Percentiles rank a stretch among this genome's conserved stretches.
These are phyloP conservation scores for Synanthedon andrenaeformis DNA, from an alignment of 2,888 invertebrate genomes.

Conservation along the genomic window DNA sequence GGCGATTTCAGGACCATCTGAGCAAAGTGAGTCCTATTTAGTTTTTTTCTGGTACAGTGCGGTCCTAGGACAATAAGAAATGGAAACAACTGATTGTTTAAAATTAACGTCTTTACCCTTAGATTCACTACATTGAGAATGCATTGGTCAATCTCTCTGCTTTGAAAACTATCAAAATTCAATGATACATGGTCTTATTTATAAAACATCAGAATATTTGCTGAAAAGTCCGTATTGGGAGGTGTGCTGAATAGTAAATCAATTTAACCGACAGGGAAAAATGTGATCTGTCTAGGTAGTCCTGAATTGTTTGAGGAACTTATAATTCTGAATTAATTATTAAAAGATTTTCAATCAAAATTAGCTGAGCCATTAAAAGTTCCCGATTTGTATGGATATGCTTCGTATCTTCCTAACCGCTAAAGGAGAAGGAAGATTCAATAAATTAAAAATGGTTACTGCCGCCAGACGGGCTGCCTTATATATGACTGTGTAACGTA, in stretches of 20 bases:
- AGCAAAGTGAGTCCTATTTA: conserved; percentile 63
- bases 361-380: conserved; percentile 5
- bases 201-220: conserved; percentile 3
- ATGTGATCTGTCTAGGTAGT: conserved; percentile 8
- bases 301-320: conserved; percentile 8
- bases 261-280: conserved; percentile 8
- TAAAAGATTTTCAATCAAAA: conserved; percentile 7
- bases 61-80: too few relatives aligned
- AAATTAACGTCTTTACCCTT: conserved; percentile 6
- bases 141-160: conserved; percentile 5
- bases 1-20: conserved; percentile 77
- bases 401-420: neutral
- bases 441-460: too few relatives aligned
- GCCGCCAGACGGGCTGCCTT: too few relatives aligned
- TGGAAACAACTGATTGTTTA: neutral
- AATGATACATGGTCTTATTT: conserved; percentile 7
- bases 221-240: too few relatives aligned
- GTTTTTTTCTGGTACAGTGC: neutral
- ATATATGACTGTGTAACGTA: too few relatives aligned
- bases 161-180: conserved; percentile 5
- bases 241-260: conserved; percentile 4
- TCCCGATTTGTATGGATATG: neutral
- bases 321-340: conserved; percentile 8
- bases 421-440: too few relatives aligned
- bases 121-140: conserved; percentile 7